These are phyloP conservation scores for Bergia sp. DNA, from an alignment of 92 coral and sea anemone genomes.

Conservation along the genomic window DNA sequence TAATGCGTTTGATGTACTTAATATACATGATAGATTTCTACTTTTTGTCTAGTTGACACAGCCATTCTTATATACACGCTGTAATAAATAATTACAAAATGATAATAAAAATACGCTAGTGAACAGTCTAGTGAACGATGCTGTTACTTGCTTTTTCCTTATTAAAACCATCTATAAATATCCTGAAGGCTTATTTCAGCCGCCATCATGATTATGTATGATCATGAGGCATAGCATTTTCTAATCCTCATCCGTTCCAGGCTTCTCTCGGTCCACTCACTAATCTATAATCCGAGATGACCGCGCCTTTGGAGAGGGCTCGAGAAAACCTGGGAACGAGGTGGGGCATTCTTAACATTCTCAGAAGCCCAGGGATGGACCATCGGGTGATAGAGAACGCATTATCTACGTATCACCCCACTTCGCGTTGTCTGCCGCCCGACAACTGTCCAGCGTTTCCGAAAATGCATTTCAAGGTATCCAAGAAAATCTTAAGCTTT, in stretches of 20 bases:
- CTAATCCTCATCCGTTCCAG: not conserved
- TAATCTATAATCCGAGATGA: not conserved
- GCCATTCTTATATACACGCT: not conserved
- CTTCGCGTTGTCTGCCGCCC: not conserved
- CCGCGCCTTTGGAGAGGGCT: too few species aligned
- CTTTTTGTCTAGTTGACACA: constrained; percentile 2
- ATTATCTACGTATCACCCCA: not conserved
- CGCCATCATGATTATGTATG: not conserved
- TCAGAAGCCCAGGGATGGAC: not conserved
- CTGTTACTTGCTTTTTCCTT: not conserved
- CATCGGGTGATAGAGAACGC: not conserved
- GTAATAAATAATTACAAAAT: constrained; percentile 24
- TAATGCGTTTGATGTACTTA: not conserved
- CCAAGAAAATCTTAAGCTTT: not conserved
- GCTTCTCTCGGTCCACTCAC: not conserved
- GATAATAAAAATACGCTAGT: constrained; percentile 19
- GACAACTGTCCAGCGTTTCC: not conserved
- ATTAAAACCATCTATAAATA: not conserved
- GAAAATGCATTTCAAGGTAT: too few species aligned
- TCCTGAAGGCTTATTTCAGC: not conserved
- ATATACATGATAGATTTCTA: not conserved
- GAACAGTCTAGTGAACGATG: not conserved
- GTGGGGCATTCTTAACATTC: not conserved
- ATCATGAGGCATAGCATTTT: not conserved
- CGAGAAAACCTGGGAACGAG: not conserved